These are phyloP conservation scores for Zaprionus africanus DNA, from an alignment of 1,140 invertebrate species.

Conservation along the genomic window DNA sequence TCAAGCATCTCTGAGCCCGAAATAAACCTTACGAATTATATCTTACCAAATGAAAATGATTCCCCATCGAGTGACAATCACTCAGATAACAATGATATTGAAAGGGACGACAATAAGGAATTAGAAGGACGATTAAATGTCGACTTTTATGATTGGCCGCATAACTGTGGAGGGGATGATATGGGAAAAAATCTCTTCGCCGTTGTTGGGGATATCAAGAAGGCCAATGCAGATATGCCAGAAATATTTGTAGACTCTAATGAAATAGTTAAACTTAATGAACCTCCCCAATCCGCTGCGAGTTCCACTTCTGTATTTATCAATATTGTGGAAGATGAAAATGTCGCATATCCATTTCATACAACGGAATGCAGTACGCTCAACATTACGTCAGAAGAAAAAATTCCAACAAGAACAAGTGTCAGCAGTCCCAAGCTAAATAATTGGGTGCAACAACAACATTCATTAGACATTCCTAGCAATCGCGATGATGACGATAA, in stretches of 20 bases:
- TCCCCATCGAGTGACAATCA: slow-evolving; percentile 29
- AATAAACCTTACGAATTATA: slow-evolving; percentile 53
- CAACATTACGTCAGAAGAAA: background rate
- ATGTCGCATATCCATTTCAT: background rate
- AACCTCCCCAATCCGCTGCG: background rate
- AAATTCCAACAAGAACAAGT: background rate
- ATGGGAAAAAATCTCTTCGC: slow-evolving; percentile 45
- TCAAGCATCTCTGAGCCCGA: slow-evolving; percentile 72
- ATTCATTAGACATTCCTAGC: slow-evolving; percentile 91
- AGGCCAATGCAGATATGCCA: slow-evolving; percentile 15
- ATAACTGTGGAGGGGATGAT: background rate
- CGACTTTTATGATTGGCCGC: background rate
- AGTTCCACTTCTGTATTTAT: background rate
- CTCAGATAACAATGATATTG: slow-evolving; percentile 2
- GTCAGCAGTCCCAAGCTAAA: background rate
- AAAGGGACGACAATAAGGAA: background rate
- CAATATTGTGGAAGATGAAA: background rate
- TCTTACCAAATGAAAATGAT: slow-evolving; percentile 69
- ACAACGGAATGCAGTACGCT: background rate
- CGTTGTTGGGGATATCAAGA: slow-evolving; percentile 61
- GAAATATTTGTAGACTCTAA: slow-evolving; percentile 40
- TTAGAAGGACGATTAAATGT: background rate
- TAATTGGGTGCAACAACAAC: slow-evolving; percentile 85
- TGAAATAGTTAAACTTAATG: background rate
- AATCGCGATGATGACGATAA: slow-evolving; percentile 92